Evolutionary conservation across 2,888 invertebrate species (phyloP).

Genomic region (Corbicula japonica): DNA sequence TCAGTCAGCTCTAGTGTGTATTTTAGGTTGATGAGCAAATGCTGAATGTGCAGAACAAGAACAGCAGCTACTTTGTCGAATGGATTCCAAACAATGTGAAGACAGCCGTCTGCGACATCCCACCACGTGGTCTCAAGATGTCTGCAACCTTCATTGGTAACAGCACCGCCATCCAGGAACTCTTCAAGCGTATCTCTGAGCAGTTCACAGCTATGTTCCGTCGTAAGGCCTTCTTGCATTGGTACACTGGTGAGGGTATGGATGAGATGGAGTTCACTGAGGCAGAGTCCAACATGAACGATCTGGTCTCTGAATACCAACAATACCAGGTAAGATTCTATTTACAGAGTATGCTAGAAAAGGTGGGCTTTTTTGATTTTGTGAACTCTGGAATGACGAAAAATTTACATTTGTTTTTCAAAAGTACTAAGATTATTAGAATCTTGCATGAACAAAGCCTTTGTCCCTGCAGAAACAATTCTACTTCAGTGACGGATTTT

Average conservation of each 20-base stretch:
- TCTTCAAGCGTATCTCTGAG: conserved; percentile 85
- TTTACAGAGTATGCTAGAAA: no score
- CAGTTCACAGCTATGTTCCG: conserved; percentile 96
- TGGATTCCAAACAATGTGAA: conserved; percentile 86
- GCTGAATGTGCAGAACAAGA: conserved; percentile 92
- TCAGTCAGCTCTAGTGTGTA: no score
- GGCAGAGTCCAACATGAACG: conserved; percentile 97
- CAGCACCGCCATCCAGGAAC: conserved; percentile 85
- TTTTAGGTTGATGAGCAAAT: conserved; percentile 92
- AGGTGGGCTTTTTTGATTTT: no score
- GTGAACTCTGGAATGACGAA: no score
- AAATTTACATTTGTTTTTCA: no score
- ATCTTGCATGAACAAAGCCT: no score
- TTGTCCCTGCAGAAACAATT: no score
- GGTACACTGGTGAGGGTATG: conserved; percentile 98
- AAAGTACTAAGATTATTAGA: no score
- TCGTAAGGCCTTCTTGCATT: conserved; percentile 98
- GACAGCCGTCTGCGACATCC: conserved; percentile 90
- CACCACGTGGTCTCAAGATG: conserved; percentile 95
- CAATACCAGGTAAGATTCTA: conserved; percentile 76
- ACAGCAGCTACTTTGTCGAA: conserved; percentile 86
- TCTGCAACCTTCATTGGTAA: conserved; percentile 95
- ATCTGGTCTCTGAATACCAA: conserved; percentile 84
- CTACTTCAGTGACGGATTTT: no score
- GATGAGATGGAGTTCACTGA: conserved; percentile 95